These are phyloP conservation scores for Falco biarmicus DNA, from an alignment of 2,797 vertebrate species.

Conservation along the genomic window DNA sequence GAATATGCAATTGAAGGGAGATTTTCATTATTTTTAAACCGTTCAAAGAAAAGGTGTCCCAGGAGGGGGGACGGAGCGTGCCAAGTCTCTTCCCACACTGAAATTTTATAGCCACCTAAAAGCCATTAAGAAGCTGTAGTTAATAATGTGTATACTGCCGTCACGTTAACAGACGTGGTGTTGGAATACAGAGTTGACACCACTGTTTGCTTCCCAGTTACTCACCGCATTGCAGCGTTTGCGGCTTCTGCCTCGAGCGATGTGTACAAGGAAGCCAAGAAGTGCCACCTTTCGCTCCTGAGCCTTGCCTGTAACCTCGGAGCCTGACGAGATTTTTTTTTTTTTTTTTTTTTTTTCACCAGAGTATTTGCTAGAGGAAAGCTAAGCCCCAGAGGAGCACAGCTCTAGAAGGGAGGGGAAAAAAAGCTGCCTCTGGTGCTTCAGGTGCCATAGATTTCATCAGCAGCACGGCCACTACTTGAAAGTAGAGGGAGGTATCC, in stretches of 20 bases:
- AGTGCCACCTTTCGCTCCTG: not conserved
- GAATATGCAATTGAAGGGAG: not conserved
- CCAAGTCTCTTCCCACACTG: not conserved
- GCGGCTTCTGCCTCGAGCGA: not conserved
- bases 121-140: not conserved
- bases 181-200: not conserved
- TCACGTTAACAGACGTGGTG: accelerated
- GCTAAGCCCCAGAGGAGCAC: not conserved
- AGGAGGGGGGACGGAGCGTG: not conserved
- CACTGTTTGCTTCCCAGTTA: accelerated
- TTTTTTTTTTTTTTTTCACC: not conserved
- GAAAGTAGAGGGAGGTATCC: not conserved
- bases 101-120: not conserved
- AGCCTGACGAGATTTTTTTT: not conserved
- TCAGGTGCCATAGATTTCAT: not conserved
- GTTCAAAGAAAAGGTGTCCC: not conserved
- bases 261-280: accelerated
- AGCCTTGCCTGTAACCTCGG: not conserved
- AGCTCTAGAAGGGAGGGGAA: not conserved
- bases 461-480: accelerated
- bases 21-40: not conserved
- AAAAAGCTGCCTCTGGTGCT: not conserved
- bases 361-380: not conserved
- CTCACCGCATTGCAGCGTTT: no score
- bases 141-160: accelerated